Base-by-base conservation (phyloP, 2,888 invertebrate genomes). In the Lysandra coridon region DNA sequence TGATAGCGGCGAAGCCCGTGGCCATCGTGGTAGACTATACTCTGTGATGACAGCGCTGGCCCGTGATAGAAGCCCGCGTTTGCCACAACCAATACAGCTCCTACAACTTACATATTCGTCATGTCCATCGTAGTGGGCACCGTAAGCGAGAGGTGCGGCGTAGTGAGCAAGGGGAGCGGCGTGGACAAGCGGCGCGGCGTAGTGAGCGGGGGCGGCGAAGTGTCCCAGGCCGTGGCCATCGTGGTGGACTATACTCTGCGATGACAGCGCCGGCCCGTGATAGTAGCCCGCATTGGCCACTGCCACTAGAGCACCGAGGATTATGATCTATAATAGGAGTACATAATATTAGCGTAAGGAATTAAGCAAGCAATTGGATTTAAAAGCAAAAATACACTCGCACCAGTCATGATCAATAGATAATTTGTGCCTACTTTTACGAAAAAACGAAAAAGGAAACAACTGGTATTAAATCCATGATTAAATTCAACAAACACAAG, bases 231-330 rank as follows among this genome's bases (percentile, higher is more conserved):
- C 85, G 73, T 81, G 77, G 79, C 86, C 90, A 80, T 90, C 91
- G 80, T 92, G 91, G 49, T 83, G 91, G 2, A 92, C 87, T 81
- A 92, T 90, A 85, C 88, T 91, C 80, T 92, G 93, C 12, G 91
- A 92, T 37, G 92, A 92, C 0, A 92, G 88, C 1, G 92, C 93
- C 79, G 90, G 88, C 4, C 84, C 85, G 74, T 83, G 82, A 78
- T 84, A 90, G 76, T 93, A 85, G 40, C 95, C 95, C 60, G 95
- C 95, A 81, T 90, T 90, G 64, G 93, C 93, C 4, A 94, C 88
- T 76, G 91, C 90, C 85, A 95, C 83, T 82, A 95, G 83, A 80
- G 91, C 90, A 82, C 90, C 88, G 80, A 95, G 87, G 79, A 91
- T 88, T 83, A 94, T 83, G 82, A 95, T 89, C 95, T 95, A 86